Evolutionary conservation across 2,113 vertebrate genomes (phyloP).

Genomic region (Empidonax alnorum): DNA sequence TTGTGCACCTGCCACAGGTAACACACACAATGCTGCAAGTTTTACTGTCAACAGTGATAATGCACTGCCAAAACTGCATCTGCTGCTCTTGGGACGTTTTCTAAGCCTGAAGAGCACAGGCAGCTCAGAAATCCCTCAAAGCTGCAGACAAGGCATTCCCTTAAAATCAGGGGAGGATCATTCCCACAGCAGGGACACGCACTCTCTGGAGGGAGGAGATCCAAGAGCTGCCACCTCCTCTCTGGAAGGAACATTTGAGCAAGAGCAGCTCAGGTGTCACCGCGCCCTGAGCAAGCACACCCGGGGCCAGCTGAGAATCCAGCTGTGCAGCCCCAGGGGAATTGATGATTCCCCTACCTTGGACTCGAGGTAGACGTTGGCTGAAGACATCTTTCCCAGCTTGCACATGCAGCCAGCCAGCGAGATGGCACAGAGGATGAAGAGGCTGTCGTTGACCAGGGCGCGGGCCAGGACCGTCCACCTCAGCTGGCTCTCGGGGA

Average conservation of each 20-base stretch:
- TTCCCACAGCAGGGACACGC: background rate
- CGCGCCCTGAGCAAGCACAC: background rate
- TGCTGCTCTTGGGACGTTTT: background rate
- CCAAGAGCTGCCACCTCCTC: background rate
- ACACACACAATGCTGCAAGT: background rate
- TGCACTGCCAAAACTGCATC: background rate
- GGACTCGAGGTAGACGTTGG: constrained; percentile 97
- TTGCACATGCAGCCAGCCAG: constrained; percentile 92
- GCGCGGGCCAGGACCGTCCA: constrained; percentile 86
- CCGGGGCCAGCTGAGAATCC: background rate
- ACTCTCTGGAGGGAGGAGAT: background rate
- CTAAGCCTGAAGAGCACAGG: background rate
- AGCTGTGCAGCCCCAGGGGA: background rate
- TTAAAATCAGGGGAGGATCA: background rate
- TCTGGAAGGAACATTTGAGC: background rate
- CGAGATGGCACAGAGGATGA: constrained; percentile 91
- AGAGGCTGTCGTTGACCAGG: constrained; percentile 91
- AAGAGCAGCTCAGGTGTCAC: background rate
- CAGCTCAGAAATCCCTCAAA: background rate
- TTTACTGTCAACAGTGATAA: background rate
- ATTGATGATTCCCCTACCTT: constrained; percentile 77
- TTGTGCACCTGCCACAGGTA: background rate
- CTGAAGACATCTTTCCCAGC: constrained; percentile 94
- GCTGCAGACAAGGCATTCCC: background rate
- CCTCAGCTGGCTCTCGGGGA: constrained; percentile 77